Conservation (phyloP, 2,113 vertebrate genomes). For the rabbit (Oryctolagus cuniculus) region mOryCun1.1 NC_091433.1:68201501-68202000, state of each 20-base stretch:
- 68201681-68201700: conserved; percentile 24
- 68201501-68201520: not conserved
- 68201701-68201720: not conserved
- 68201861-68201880: conserved; percentile 13
- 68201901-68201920: not conserved
- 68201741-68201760: not conserved
- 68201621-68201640: conserved; percentile 18
- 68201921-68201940: not conserved
- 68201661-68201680: not conserved
- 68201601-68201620: not conserved
- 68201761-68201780: not conserved
- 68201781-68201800: conserved; percentile 16
- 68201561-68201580: not conserved
- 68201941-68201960: not conserved
- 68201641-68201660: not conserved
- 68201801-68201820: not conserved
- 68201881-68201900: conserved; percentile 50
- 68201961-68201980: not conserved
- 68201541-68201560: not conserved
- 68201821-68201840: not conserved
- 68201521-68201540: not conserved
- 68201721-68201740: conserved; percentile 1
- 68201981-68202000: too few species aligned
- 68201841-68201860: not conserved
- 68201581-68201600: not conserved